Conservation (phyloP, 2,888 invertebrate species). For the Drosophila nr. medialis region DNA sequence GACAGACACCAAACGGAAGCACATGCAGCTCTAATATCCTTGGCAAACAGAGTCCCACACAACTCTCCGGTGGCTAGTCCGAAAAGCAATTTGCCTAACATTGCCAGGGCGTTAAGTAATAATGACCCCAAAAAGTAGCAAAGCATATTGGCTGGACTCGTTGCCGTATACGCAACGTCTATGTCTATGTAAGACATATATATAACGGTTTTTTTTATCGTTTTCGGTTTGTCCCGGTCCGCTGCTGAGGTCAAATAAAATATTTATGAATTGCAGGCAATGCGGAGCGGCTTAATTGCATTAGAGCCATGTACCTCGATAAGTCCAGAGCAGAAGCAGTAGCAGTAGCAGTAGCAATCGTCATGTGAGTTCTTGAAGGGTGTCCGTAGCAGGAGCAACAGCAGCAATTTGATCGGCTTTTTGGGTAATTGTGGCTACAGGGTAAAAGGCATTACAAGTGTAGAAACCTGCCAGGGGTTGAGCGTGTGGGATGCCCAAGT, state of each 20-base stretch:
- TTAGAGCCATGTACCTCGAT: slow-evolving; percentile 67
- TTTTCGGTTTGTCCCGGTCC: slow-evolving; percentile 24
- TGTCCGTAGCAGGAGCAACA: slow-evolving; percentile 9
- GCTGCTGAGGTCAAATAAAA: slow-evolving; percentile 72
- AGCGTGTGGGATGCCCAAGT: slow-evolving; percentile 5
- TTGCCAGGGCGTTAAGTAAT: slow-evolving; percentile 73
- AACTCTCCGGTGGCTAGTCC: slow-evolving; percentile 26
- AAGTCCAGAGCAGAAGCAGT: slow-evolving; percentile 46
- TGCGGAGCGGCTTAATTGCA: slow-evolving; percentile 70
- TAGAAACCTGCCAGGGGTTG: slow-evolving; percentile 42
- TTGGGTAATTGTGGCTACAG: slow-evolving; percentile 78
- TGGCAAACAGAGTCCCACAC: slow-evolving; percentile 46
- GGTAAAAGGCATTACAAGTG: slow-evolving; percentile 72
- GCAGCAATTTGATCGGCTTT: slow-evolving; percentile 63
- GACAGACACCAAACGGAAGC: slow-evolving; percentile 51
- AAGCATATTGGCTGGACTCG: slow-evolving; percentile 59
- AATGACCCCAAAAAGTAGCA: slow-evolving; percentile 66
- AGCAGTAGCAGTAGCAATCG: slow-evolving; percentile 4
- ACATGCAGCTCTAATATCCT: slow-evolving; percentile 68
- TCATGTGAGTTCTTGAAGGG: slow-evolving; percentile 29
- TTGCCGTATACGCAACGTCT: slow-evolving; percentile 70
- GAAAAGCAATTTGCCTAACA: slow-evolving; percentile 76
- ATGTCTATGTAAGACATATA: slow-evolving; percentile 35
- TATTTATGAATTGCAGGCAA: slow-evolving; percentile 74
- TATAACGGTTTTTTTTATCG: slow-evolving; percentile 26